Evolutionary conservation across 2,797 vertebrate genomes (phyloP), one percentile per base, ranked within the genome.

Genomic region (Lagodon rhomboides): DNA sequence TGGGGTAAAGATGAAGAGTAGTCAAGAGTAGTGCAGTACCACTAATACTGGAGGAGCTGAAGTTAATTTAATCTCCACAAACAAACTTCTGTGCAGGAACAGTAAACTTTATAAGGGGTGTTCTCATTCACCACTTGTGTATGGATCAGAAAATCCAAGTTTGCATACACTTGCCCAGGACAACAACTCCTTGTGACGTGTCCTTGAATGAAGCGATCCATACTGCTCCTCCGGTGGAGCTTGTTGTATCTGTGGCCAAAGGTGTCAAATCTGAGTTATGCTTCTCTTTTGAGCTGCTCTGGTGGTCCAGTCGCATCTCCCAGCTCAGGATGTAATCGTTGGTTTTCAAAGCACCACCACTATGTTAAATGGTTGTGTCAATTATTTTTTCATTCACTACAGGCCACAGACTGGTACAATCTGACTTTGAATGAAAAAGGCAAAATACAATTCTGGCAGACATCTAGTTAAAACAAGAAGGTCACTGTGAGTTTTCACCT

Each of bases 211-310:
- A 20, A 8, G n/a, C 12, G 3, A 3, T 50, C 27, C 25, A 15
- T 65, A 11, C 27, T 65, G 22, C 20, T 41, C 27, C 54, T 18
- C 12, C 18, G 25, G 43, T 44, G 55, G 15, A 60, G 25, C 46
- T 34, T 27, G 41, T 47, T 34, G 7, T 34, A 9, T 34, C 23
- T 60, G 18, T 41, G 10, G 49, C 49, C 56, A 55, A 47, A 54
- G 41, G 49, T 43, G 63, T 49, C 44, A 51, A 43, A 23, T 30
- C 23, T 30, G 68, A 77, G 71, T 51, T 43, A 78, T 46, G 44
- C 38, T 25, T 13, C 30, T 27, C 38, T 46, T 43, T 58, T 47
- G 10, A 62, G 63, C 56, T 41, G n/a, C 20, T 47, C 67, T 53
- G 53, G 51, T n/a, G 25, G 30, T 58, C 43, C n/a, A 27, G 18